A percentile compares a stretch with the other conserved stretches of the same genome.
These are phyloP conservation scores for Melanotaenia maccullochi DNA, from an alignment of 2,797 vertebrate species.

Conservation along the genomic window DNA sequence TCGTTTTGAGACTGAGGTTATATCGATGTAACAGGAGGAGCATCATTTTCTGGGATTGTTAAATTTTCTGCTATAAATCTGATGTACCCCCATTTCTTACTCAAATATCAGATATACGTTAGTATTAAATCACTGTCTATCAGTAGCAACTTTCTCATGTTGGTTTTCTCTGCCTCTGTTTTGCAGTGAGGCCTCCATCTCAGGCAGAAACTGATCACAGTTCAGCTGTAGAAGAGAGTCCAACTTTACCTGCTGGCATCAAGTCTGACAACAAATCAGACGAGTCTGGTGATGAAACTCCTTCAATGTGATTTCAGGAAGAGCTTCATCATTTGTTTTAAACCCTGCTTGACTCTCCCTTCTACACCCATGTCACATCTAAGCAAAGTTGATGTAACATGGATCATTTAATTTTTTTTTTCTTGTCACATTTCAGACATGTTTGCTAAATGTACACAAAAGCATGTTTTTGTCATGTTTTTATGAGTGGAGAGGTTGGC, in stretches of 20 bases:
- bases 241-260: neutral
- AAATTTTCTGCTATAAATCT: no score
- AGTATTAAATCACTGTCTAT: neutral
- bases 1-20: neutral
- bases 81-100: neutral
- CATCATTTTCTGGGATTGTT: neutral
- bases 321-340: neutral
- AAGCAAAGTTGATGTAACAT: neutral
- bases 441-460: neutral
- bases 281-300: slow-evolving; percentile 28
- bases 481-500: slow-evolving; percentile 7
- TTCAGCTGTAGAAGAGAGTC: slow-evolving; percentile 32
- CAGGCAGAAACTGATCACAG: slow-evolving; percentile 22
- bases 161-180: neutral
- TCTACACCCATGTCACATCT: neutral
- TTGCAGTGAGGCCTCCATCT: slow-evolving; percentile 50
- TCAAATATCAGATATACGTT: neutral
- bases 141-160: neutral
- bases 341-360: neutral
- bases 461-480: neutral
- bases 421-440: neutral
- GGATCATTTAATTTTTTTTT: neutral
- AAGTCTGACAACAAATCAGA: slow-evolving; percentile 44
- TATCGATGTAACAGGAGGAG: neutral
- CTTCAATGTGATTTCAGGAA: slow-evolving; percentile 28